Conservation (phyloP, 2,888 invertebrate genomes). For the Chaitophorus viminalis region DNA sequence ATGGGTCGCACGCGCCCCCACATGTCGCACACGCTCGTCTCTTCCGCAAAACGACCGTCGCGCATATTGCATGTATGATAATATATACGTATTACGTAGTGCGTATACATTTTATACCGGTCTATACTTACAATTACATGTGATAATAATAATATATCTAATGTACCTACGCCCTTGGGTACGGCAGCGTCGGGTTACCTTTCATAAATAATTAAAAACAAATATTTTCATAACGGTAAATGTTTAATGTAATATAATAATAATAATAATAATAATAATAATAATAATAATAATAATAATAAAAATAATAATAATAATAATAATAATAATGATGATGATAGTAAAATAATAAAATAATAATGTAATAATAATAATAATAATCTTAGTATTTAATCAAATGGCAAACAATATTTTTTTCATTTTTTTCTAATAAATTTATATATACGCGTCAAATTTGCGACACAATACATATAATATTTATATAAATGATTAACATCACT, state of each 20-base stretch:
- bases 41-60: background rate
- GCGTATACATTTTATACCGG: too few relatives aligned
- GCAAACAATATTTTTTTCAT: constrained; percentile 21
- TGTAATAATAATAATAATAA: constrained; percentile 11
- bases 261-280: constrained; percentile 24
- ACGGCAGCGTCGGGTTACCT: constrained; percentile 7
- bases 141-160: too few relatives aligned
- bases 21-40: too few relatives aligned
- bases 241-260: constrained; percentile 39
- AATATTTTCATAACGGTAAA: constrained; percentile 23
- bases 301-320: constrained; percentile 9
- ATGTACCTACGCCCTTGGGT: too few relatives aligned
- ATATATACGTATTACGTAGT: too few relatives aligned
- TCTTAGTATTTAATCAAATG: constrained; percentile 37
- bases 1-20: constrained; percentile 5
- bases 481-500: constrained; percentile 1
- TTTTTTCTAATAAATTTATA: background rate
- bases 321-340: constrained; percentile 8
- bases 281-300: constrained; percentile 11
- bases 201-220: background rate
- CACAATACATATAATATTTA: background rate
- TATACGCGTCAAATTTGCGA: background rate
- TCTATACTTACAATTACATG: too few relatives aligned
- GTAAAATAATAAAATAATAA: constrained; percentile 3
- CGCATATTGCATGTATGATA: background rate